phyloP scores from a whole-genome alignment of 2,797 vertebrate genomes.

The Crocodylus rhombifer region DNA sequence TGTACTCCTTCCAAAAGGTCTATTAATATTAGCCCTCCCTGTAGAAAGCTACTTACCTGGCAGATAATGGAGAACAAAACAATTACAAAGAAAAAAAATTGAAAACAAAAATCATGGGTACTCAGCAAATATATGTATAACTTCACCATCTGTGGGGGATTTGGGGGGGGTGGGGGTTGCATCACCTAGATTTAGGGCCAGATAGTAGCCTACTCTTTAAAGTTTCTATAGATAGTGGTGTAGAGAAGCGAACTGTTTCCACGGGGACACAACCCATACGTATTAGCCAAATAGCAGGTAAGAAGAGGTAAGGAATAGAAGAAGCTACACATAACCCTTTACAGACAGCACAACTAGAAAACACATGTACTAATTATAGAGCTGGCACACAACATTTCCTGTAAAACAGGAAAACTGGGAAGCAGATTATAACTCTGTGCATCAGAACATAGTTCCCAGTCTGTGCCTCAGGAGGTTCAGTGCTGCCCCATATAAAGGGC shows the following conservation, averaged over 20 bases:
- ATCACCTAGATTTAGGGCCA: not conserved
- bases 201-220: accelerated
- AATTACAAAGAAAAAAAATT: not conserved
- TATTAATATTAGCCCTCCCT: not conserved
- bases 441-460: not conserved
- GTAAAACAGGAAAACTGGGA: not conserved
- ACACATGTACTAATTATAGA: not conserved
- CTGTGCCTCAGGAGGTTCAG: not conserved
- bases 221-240: accelerated
- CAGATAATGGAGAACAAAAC: not conserved
- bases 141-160: not conserved
- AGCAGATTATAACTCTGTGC: accelerated
- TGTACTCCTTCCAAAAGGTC: not conserved
- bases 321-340: not conserved
- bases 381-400: not conserved
- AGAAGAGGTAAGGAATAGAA: no score
- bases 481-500: not conserved
- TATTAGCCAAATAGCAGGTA: not conserved
- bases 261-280: not conserved
- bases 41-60: not conserved
- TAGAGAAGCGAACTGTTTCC: not conserved
- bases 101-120: not conserved
- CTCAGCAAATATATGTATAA: accelerated
- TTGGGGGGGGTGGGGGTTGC: not conserved
- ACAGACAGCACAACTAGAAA: no score